These are phyloP conservation scores for Loxodonta africana DNA, from an alignment of 2,113 vertebrate species.

Conservation along the genomic window DNA sequence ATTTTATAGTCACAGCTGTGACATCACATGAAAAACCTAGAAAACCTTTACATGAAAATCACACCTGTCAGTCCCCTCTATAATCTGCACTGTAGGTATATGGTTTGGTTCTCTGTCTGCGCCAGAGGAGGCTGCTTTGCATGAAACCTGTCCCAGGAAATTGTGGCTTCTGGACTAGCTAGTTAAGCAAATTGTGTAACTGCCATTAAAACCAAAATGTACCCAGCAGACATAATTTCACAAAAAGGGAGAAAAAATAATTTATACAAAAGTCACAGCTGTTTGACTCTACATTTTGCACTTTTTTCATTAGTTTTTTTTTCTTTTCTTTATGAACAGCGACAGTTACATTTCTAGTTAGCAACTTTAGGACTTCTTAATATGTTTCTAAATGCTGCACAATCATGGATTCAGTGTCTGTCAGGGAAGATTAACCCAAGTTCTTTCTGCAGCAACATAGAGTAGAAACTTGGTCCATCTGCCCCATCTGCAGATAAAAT, in stretches of 20 bases:
- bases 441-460: not conserved
- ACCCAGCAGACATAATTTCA: slow-evolving; percentile 78
- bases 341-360: slow-evolving; percentile 79
- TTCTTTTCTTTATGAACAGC: slow-evolving; percentile 55
- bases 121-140: slow-evolving; percentile 68
- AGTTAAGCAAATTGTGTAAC: slow-evolving; percentile 83
- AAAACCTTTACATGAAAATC: slow-evolving; percentile 73
- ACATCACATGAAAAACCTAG: slow-evolving; percentile 58
- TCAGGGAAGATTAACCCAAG: slow-evolving; percentile 47
- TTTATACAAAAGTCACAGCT: slow-evolving; percentile 78
- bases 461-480: not conserved
- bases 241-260: slow-evolving; percentile 48
- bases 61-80: slow-evolving; percentile 67
- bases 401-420: slow-evolving; percentile 12
- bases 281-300: slow-evolving; percentile 62
- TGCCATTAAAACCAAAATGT: slow-evolving; percentile 79
- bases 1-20: slow-evolving; percentile 76
- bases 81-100: slow-evolving; percentile 39
- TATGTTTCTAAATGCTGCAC: not conserved
- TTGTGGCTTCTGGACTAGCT: slow-evolving; percentile 78
- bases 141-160: slow-evolving; percentile 74
- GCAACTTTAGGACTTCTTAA: slow-evolving; percentile 57
- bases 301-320: slow-evolving; percentile 36
- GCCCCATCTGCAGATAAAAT: not conserved
- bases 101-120: slow-evolving; percentile 25